Percentiles rank a stretch among this genome's conserved stretches.
These are phyloP conservation scores for Muntiacus reevesi DNA, from an alignment of 2,113 vertebrate species.

Conservation along the genomic window DNA sequence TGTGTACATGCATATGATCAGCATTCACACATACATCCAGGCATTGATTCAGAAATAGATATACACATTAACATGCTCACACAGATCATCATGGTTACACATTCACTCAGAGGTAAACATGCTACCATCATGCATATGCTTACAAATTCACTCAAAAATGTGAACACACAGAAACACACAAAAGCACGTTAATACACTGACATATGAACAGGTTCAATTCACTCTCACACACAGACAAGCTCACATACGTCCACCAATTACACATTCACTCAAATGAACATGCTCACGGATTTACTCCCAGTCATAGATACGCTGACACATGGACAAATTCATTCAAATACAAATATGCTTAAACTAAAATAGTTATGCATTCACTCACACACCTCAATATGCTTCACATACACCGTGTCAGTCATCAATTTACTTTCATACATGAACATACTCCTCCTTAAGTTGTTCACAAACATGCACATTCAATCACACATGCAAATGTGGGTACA, in stretches of 20 bases:
- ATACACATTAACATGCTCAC: background rate
- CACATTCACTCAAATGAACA: background rate
- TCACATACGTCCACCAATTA: background rate
- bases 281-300: background rate
- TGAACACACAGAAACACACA: background rate
- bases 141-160: background rate
- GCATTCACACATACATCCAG: background rate
- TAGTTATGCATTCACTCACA: background rate
- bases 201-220: background rate
- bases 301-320: background rate
- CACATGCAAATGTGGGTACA: background rate
- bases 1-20: background rate
- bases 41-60: background rate
- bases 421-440: background rate
- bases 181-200: background rate
- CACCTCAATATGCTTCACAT: background rate
- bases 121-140: background rate
- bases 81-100: background rate
- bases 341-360: background rate
- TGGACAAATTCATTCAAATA: background rate
- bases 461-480: background rate
- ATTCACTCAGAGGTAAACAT: background rate
- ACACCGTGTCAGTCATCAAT: background rate
- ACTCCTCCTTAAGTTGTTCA: background rate
- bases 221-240: background rate